phyloP scores from a whole-genome alignment of 1,140 invertebrate genomes.

The Doryteuthis pealeii region DNA sequence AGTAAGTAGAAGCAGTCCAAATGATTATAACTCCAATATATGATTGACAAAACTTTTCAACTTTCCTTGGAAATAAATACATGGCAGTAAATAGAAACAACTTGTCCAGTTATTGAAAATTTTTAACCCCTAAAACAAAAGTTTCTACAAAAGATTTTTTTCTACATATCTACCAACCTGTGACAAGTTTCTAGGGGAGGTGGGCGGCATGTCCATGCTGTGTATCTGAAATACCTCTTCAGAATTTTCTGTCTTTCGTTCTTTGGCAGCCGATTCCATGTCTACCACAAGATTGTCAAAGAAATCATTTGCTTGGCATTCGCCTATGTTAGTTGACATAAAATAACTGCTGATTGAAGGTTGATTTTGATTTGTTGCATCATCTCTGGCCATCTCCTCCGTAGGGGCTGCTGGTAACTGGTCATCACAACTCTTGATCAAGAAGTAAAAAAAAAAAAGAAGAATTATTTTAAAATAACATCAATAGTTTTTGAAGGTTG shows the following conservation, averaged over 20 bases:
- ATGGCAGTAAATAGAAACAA: no score
- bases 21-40: no score
- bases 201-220: slow-evolving; percentile 17
- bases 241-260: slow-evolving; percentile 7
- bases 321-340: slow-evolving; percentile 13
- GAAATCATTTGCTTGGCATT: slow-evolving; percentile 29
- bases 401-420: background rate
- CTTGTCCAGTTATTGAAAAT: no score
- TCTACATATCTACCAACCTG: background rate
- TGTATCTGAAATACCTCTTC: background rate
- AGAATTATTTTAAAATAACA: no score
- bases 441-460: background rate
- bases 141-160: no score
- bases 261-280: slow-evolving; percentile 1
- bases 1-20: no score
- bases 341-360: slow-evolving; percentile 45
- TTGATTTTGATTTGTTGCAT: background rate
- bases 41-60: no score
- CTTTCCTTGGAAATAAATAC: no score
- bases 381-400: slow-evolving; percentile 8
- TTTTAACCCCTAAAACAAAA: no score
- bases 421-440: slow-evolving; percentile 9
- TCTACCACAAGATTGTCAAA: slow-evolving; percentile 33
- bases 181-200: background rate
- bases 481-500: no score